A percentile compares a stretch with the other conserved stretches of the same genome.
These are phyloP conservation scores for Gadus chalcogrammus DNA, from an alignment of 2,113 vertebrate species.

Conservation along the genomic window DNA sequence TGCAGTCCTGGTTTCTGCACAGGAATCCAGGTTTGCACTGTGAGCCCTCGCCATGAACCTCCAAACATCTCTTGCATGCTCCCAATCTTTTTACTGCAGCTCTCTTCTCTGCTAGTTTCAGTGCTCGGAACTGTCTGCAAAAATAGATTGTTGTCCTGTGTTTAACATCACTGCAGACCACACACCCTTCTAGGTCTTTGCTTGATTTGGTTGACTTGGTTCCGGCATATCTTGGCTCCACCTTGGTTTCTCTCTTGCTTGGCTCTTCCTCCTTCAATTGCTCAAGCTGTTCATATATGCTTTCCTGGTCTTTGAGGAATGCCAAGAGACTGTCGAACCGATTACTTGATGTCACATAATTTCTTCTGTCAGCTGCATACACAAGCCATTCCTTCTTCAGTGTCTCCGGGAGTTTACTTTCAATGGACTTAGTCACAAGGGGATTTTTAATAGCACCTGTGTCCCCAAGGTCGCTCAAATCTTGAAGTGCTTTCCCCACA, in stretches of 20 bases:
- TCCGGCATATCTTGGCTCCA: constrained; percentile 3
- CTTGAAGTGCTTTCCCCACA: constrained; percentile 2
- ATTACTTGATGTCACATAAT: not conserved
- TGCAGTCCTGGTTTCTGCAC: too few relatives aligned
- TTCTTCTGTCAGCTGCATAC: constrained; percentile 1
- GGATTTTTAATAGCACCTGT: constrained; percentile 15
- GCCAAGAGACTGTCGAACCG: constrained; percentile 11
- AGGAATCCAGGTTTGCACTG: too few relatives aligned
- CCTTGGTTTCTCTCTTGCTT: not conserved
- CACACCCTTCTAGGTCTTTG: not conserved
- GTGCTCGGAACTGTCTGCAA: too few relatives aligned
- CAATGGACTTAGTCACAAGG: constrained; percentile 13
- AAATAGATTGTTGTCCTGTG: not conserved
- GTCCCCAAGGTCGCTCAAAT: constrained; percentile 3
- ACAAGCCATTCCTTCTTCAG: constrained; percentile 9
- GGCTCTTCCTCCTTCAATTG: not conserved
- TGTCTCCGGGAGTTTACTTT: constrained; percentile 19
- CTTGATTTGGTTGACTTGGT: constrained; percentile 3
- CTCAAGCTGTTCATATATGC: constrained; percentile 12
- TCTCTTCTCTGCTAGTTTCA: too few relatives aligned
- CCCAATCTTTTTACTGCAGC: too few relatives aligned
- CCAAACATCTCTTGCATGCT: too few relatives aligned
- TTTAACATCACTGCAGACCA: constrained; percentile 12
- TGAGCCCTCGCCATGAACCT: too few relatives aligned
- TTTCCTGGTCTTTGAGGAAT: constrained; percentile 17